Conservation (phyloP, 2,888 invertebrate species). For the Rhimphoctona megacephalus region DNA sequence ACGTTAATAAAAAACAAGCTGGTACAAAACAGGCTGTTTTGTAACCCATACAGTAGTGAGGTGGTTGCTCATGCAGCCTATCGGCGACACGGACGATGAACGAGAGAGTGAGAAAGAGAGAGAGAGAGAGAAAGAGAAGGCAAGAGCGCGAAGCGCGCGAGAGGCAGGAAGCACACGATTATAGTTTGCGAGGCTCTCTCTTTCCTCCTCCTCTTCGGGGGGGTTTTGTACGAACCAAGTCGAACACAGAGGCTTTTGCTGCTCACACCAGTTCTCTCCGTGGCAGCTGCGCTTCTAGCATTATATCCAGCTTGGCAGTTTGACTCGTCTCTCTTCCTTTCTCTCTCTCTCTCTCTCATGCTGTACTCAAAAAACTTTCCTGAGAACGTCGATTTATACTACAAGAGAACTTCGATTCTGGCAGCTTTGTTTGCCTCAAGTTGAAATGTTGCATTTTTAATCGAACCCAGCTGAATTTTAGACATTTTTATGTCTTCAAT, state of each 20-base stretch:
- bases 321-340: constrained; percentile 25
- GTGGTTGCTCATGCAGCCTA: constrained; percentile 73
- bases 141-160: constrained; percentile 72
- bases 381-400: constrained; percentile 15
- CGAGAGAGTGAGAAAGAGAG: constrained; percentile 71
- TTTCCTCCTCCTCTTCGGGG: constrained; percentile 35
- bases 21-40: constrained; percentile 39
- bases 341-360: not conserved
- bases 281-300: constrained; percentile 45
- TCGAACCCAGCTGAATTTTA: not conserved
- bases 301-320: constrained; percentile 36
- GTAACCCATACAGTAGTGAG: constrained; percentile 39
- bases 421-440: not conserved
- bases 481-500: not conserved
- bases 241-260: constrained; percentile 52
- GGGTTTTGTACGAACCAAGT: constrained; percentile 55
- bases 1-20: constrained; percentile 9
- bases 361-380: constrained; percentile 19
- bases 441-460: constrained; percentile 3
- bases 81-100: constrained; percentile 77
- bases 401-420: not conserved
- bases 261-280: constrained; percentile 42
- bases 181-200: constrained; percentile 70
- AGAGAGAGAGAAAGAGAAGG: not conserved
- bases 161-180: constrained; percentile 82